A percentile compares a stretch with the other conserved stretches of the same genome.
phyloP scores from a whole-genome alignment of 2,888 invertebrate genomes.

The Caenorhabditis sp. region DNA sequence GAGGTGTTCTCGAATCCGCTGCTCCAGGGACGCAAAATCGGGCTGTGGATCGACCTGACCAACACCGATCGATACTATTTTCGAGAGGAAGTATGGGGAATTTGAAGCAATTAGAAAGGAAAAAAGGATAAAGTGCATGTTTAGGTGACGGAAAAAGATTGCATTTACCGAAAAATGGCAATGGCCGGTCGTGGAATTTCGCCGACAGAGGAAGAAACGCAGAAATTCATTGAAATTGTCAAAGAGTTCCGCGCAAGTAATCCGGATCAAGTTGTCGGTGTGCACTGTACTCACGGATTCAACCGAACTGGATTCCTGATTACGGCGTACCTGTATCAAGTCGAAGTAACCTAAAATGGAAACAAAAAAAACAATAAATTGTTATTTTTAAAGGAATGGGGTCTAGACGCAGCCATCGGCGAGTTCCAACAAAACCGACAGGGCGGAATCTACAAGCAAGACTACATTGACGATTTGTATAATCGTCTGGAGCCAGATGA shows the following conservation, averaged over 20 bases:
- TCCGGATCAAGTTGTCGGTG: constrained; percentile 85
- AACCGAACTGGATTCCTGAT: constrained; percentile 98
- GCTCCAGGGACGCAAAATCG: constrained; percentile 87
- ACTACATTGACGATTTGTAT: constrained; percentile 93
- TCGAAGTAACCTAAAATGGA: constrained; percentile 79
- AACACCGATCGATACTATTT: constrained; percentile 96
- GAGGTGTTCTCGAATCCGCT: constrained; percentile 88
- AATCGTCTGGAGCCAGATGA: constrained; percentile 89
- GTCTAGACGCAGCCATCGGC: constrained; percentile 89
- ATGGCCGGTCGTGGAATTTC: constrained; percentile 90
- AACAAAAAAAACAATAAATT: not conserved
- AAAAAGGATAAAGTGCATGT: constrained; percentile 18
- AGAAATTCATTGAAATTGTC: constrained; percentile 92
- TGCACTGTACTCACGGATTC: constrained; percentile 98
- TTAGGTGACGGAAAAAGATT: constrained; percentile 83
- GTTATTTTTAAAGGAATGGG: constrained; percentile 80
- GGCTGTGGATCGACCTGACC: constrained; percentile 97
- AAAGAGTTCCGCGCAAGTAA: constrained; percentile 86
- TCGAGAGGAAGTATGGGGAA: constrained; percentile 87
- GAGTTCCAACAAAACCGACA: constrained; percentile 89
- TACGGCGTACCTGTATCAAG: constrained; percentile 92
- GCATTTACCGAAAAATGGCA: constrained; percentile 88
- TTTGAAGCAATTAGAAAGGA: too few relatives aligned
- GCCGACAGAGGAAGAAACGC: constrained; percentile 91
- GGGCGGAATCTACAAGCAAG: constrained; percentile 97